These are phyloP conservation scores for Cercopithecus mitis DNA, from an alignment of 2,797 vertebrate genomes.

Conservation along the genomic window DNA sequence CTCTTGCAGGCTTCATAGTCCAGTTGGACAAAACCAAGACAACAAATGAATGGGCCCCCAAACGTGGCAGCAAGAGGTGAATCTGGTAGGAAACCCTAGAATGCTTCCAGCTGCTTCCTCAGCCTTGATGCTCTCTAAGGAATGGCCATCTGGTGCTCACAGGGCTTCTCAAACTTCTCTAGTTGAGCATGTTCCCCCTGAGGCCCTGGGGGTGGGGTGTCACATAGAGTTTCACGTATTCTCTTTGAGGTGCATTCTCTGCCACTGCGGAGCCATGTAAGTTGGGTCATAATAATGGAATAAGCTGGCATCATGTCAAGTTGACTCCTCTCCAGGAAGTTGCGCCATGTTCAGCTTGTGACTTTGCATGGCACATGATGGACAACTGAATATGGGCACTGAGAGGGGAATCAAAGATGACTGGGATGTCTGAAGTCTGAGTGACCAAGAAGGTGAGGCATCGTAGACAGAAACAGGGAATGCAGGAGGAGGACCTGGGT, in stretches of 20 bases:
- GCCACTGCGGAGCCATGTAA: rapidly evolving
- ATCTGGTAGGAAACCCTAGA: neutral
- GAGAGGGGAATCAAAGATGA: neutral
- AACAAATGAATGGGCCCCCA: neutral
- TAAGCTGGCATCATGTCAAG: rapidly evolving
- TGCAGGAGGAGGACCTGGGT: neutral
- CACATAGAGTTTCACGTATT: rapidly evolving
- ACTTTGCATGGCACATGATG: rapidly evolving
- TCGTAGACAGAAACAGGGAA: neutral
- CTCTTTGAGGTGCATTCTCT: neutral
- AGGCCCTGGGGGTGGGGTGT: neutral
- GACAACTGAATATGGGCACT: neutral
- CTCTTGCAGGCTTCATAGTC: neutral
- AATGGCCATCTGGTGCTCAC: neutral
- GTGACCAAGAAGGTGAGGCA: neutral
- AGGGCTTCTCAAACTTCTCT: neutral
- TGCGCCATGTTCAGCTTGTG: rapidly evolving
- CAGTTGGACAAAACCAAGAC: neutral
- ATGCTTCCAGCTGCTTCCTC: neutral
- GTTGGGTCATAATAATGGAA: neutral
- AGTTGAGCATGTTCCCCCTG: neutral
- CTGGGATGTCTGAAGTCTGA: neutral
- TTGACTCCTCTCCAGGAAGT: neutral
- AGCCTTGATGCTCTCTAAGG: neutral
- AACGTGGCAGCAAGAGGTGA: rapidly evolving